Evolutionary conservation across 1,140 invertebrate species (phyloP), one percentile per base, ranked within the genome.

Genomic region (Plutomurus gul): DNA sequence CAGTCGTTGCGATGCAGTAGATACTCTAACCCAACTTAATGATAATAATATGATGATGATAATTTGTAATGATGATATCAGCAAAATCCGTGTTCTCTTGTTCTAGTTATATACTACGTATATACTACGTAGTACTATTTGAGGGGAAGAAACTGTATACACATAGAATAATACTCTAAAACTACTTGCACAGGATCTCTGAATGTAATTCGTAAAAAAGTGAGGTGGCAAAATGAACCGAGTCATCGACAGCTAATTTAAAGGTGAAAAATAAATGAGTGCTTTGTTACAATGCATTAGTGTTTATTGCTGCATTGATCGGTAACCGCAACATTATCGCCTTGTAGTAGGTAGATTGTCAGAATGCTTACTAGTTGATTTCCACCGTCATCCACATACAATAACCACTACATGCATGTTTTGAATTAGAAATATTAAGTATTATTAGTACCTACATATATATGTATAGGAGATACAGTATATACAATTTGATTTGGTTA

Each of bases 201-300:
- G 20, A 6, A 16, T 6, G 13, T 16, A 16, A 20, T 16, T 65
- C 22, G 27, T 65, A 72, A 72, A 72, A n/a, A 72, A 40, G 39
- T 72, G 13, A 20, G 36, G 46, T 72, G 27, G 37, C 36, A 71
- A 77, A 77, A 65, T 77, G 65, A 72, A 77, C 76, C 76, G 70
- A 71, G 76, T 77, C 76, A 77, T 77, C 76, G 60, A 77, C 76
- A 60, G 43, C 46, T 77, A 77, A 77, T 77, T 77, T 77, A 37
- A 30, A 72, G 46, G 65, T 47, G 40, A 40, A 77, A 77, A 77
- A 77, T 77, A 77, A 77, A 77, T 77, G 71, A 77, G 65, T 72
- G 65, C 30, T 65, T 56, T 40, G 49, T 60, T 76, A 33, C 73
- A 37, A 56, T 60, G 30, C 39, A 36, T 47, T 39, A 27, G 25